phyloP scores from a whole-genome alignment of 1,140 invertebrate species.

The Caenorhabditis elegans region DNA sequence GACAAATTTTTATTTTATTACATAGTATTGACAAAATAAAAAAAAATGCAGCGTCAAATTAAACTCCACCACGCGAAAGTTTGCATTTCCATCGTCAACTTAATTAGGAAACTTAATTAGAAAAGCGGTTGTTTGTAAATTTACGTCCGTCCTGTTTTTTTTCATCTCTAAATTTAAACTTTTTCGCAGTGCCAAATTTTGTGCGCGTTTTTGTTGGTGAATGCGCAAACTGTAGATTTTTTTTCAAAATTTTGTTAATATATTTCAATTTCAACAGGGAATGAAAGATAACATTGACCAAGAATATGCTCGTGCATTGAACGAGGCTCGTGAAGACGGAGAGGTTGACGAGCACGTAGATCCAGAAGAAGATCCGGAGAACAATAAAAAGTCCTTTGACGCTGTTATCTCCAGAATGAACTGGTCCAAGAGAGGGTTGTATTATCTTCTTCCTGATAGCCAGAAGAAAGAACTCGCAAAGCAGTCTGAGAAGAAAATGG shows the following conservation, averaged over 20 bases:
- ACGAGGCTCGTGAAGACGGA: conserved; percentile 41
- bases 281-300: conserved; percentile 44
- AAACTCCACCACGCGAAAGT: too few species aligned
- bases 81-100: too few species aligned
- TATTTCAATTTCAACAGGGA: conserved; percentile 15
- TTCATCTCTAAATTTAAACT: too few species aligned
- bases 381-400: conserved; percentile 26
- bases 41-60: too few species aligned
- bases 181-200: not conserved
- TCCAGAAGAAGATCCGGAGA: conserved; percentile 15
- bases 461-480: conserved; percentile 32
- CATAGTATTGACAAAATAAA: too few species aligned
- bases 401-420: conserved; percentile 43
- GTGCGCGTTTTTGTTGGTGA: not conserved
- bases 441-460: conserved; percentile 35
- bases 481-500: conserved; percentile 16
- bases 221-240: not conserved
- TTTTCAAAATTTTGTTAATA: not conserved
- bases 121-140: too few species aligned
- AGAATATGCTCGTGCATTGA: conserved; percentile 39
- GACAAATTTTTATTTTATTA: too few species aligned
- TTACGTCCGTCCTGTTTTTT: too few species aligned
- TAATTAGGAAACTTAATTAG: too few species aligned
- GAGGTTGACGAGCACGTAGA: conserved; percentile 16
- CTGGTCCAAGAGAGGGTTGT: conserved; percentile 19